Conservation (phyloP, 2,888 invertebrate species). For the Sphinx pinastri region DNA sequence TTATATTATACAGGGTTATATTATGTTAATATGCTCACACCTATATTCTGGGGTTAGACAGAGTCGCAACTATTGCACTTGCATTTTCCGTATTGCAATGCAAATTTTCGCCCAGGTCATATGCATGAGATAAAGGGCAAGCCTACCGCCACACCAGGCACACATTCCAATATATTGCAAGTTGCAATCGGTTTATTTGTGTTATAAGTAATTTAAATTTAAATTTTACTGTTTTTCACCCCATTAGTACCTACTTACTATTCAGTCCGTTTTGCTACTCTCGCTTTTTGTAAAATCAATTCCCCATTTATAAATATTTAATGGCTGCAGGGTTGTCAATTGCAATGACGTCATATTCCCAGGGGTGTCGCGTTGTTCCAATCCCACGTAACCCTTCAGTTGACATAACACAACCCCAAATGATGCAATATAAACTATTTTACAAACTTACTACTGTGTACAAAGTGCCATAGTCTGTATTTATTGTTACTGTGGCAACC, state of each 20-base stretch:
- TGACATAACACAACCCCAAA: conserved; percentile 29
- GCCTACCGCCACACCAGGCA: no score
- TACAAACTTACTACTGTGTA: conserved; percentile 45
- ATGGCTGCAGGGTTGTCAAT: conserved; percentile 5
- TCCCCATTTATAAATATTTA: neutral
- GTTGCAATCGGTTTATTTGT: no score
- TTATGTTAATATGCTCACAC: no score
- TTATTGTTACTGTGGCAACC: conserved; percentile 47
- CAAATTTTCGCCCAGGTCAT: no score
- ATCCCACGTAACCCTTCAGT: conserved; percentile 30
- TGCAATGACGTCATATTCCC: neutral
- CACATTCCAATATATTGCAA: no score
- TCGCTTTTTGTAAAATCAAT: neutral
- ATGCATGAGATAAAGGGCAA: no score
- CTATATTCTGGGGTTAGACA: neutral
- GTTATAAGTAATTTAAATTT: no score
- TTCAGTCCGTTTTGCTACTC: no score
- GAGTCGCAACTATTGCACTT: neutral
- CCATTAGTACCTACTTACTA: neutral
- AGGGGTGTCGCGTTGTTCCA: conserved; percentile 2
- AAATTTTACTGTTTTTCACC: no score
- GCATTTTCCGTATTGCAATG: no score
- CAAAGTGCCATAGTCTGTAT: conserved; percentile 52
- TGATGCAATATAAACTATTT: conserved; percentile 47
- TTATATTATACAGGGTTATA: no score